phyloP scores from a whole-genome alignment of 2,113 vertebrate genomes.

The Hippocampus barbouri region DNA sequence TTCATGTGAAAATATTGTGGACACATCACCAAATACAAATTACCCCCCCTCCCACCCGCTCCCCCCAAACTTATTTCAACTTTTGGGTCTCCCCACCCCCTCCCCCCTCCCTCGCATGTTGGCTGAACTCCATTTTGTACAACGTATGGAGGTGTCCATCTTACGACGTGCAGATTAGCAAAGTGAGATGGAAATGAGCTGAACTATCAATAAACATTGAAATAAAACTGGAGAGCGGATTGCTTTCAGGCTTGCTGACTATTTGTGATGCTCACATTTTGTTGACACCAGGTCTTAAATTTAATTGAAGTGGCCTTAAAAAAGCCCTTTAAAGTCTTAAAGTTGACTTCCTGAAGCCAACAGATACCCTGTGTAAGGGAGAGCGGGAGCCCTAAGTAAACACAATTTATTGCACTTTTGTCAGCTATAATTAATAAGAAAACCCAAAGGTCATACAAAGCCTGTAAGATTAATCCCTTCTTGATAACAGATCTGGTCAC shows the following conservation, averaged over 20 bases:
- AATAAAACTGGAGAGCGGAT: not conserved
- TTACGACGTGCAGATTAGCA: not conserved
- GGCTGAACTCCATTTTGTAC: not conserved
- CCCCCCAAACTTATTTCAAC: no score
- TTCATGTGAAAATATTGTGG: no score
- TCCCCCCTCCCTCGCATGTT: no score
- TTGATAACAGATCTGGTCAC: constrained; percentile 57
- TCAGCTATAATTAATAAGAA: constrained; percentile 64
- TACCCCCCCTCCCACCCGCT: no score
- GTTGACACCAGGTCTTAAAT: not conserved
- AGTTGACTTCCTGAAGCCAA: not conserved
- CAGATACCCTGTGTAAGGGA: not conserved
- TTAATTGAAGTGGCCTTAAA: not conserved
- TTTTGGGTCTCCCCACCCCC: no score
- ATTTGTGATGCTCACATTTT: not conserved
- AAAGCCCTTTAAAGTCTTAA: not conserved
- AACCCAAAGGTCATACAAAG: constrained; percentile 63
- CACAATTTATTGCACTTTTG: constrained; percentile 58
- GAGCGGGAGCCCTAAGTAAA: constrained; percentile 29
- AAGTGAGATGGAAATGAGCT: not conserved
- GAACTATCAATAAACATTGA: not conserved
- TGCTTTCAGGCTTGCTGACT: not conserved
- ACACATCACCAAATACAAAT: no score
- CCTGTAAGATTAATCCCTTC: constrained; percentile 54
- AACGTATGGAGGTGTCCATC: not conserved